A percentile compares a stretch with the other conserved stretches of the same genome.
phyloP scores from a whole-genome alignment of 1,140 invertebrate species.

The Triops cancriformis region DNA sequence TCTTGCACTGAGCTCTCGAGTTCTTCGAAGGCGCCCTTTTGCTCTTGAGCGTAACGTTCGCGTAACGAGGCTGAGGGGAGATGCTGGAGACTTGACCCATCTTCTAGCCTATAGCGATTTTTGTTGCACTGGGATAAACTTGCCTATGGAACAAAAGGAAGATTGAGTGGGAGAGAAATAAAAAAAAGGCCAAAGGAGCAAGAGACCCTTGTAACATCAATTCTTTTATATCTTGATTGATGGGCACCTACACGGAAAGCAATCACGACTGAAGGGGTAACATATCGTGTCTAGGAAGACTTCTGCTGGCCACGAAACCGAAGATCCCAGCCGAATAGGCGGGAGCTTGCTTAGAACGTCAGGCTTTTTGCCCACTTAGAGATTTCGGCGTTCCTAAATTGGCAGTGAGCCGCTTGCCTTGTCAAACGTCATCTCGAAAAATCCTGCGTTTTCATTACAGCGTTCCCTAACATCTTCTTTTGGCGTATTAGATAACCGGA shows the following conservation, averaged over 20 bases:
- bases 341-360: background rate
- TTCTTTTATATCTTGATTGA: conserved; percentile 1
- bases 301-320: background rate
- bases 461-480: background rate
- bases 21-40: background rate
- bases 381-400: background rate
- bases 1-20: background rate
- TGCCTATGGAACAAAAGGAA: background rate
- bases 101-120: background rate
- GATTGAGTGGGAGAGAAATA: background rate
- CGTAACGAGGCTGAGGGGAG: background rate
- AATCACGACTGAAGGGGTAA: background rate
- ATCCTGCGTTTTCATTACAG: background rate
- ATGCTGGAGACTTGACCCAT: background rate
- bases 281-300: background rate
- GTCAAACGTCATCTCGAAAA: background rate
- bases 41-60: background rate
- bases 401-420: background rate
- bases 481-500: background rate
- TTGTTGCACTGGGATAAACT: background rate
- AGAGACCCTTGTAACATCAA: conserved; percentile 10
- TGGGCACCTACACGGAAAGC: conserved; percentile 1
- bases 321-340: background rate
- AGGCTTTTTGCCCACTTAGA: background rate
- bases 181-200: background rate